These are phyloP conservation scores for Chironomus tepperi DNA, from an alignment of 1,140 invertebrate genomes.

Conservation along the genomic window DNA sequence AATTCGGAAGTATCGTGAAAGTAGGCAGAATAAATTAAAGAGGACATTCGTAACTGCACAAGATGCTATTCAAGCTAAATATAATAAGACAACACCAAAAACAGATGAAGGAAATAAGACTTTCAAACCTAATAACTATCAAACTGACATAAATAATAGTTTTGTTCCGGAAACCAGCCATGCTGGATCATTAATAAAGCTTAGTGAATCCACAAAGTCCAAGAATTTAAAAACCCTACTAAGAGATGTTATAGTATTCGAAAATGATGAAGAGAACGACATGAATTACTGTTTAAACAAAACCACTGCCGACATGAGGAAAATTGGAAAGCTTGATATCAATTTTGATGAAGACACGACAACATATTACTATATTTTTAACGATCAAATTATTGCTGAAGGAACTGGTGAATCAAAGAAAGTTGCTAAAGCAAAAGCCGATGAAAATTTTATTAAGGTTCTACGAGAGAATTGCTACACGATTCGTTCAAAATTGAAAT, in stretches of 20 bases:
- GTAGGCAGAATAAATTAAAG: conserved; percentile 58
- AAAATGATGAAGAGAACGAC: background rate
- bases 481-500: conserved; percentile 33
- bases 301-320: background rate
- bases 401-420: conserved; percentile 38
- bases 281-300: background rate
- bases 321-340: background rate
- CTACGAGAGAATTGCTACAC: conserved; percentile 45
- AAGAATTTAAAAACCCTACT: background rate
- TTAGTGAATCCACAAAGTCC: background rate
- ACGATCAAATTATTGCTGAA: conserved; percentile 35
- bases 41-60: conserved; percentile 65
- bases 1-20: conserved; percentile 44
- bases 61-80: background rate
- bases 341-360: background rate
- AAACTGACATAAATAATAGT: background rate
- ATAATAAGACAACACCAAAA: background rate
- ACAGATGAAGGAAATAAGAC: background rate
- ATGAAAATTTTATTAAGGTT: conserved; percentile 36
- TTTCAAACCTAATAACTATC: background rate
- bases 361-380: conserved; percentile 30
- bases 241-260: background rate
- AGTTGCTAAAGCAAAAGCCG: conserved; percentile 41
- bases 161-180: background rate
- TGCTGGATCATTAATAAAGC: background rate